Conservation (phyloP, 2,888 invertebrate genomes). For the Tanypteryx hageni region DNA sequence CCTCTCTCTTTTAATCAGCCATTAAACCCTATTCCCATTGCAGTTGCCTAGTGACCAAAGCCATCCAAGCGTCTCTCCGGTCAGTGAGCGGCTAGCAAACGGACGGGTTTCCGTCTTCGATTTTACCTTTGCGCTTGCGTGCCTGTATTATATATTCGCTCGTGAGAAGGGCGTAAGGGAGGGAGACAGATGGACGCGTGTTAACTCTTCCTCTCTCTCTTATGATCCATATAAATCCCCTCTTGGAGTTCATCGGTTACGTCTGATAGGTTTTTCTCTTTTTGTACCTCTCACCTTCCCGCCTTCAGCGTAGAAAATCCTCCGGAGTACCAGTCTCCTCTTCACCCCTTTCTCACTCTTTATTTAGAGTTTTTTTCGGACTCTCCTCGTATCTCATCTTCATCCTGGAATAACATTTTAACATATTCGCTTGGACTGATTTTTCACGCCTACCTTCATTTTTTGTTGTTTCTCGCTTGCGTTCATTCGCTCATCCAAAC, state of each 20-base stretch:
- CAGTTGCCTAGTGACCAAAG: not conserved
- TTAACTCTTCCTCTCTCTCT: not conserved
- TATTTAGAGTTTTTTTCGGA: no score
- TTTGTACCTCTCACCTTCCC: not conserved
- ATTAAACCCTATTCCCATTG: not conserved
- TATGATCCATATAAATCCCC: conserved; percentile 24
- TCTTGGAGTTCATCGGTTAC: conserved; percentile 4
- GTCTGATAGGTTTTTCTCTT: not conserved
- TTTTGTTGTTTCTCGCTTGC: no score
- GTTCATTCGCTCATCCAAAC: no score
- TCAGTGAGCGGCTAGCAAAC: not conserved
- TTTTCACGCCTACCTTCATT: no score
- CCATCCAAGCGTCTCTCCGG: not conserved
- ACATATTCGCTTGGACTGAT: no score
- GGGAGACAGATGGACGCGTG: not conserved
- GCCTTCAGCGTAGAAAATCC: no score
- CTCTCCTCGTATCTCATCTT: no score
- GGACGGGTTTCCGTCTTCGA: not conserved
- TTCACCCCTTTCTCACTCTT: no score
- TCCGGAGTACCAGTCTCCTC: no score
- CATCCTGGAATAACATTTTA: no score
- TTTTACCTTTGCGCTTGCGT: not conserved
- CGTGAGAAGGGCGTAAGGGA: not conserved
- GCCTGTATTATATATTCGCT: not conserved
- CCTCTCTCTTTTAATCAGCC: not conserved